Conservation (phyloP, 2,888 invertebrate genomes). For the Plagodis dolabraria region DNA sequence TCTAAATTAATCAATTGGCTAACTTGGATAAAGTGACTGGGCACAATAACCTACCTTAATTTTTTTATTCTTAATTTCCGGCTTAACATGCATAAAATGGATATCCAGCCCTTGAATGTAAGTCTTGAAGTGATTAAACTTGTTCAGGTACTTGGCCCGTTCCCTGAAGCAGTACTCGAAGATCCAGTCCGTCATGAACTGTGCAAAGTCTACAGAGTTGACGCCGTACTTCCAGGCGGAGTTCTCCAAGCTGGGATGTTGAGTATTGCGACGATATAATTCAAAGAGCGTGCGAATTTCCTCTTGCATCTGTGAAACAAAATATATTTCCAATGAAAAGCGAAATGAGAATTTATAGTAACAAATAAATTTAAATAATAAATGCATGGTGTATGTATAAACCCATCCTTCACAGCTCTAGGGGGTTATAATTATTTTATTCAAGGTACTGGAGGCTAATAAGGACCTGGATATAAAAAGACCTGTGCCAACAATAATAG, state of each 20-base stretch:
- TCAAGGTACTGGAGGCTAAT: no score
- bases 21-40: no score
- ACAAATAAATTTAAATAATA: no score
- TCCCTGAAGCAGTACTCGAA: constrained; percentile 86
- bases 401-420: no score
- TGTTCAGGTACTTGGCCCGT: constrained; percentile 87
- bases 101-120: constrained; percentile 89
- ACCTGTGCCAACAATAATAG: no score
- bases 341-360: no score
- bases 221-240: constrained; percentile 92
- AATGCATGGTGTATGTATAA: no score
- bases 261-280: constrained; percentile 63
- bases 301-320: constrained; percentile 74
- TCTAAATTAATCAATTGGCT: no score
- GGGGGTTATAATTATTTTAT: no score
- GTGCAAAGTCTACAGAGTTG: constrained; percentile 87
- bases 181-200: constrained; percentile 91
- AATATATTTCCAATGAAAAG: no score
- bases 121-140: constrained; percentile 90
- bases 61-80: constrained; percentile 59
- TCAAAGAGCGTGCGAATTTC: constrained; percentile 83
- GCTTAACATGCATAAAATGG: constrained; percentile 90
- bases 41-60: constrained; percentile 51
- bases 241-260: constrained; percentile 78
- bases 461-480: no score